Evolutionary conservation across 1,140 invertebrate species (phyloP).

Genomic region (Ceratosolen fusciceps): DNA sequence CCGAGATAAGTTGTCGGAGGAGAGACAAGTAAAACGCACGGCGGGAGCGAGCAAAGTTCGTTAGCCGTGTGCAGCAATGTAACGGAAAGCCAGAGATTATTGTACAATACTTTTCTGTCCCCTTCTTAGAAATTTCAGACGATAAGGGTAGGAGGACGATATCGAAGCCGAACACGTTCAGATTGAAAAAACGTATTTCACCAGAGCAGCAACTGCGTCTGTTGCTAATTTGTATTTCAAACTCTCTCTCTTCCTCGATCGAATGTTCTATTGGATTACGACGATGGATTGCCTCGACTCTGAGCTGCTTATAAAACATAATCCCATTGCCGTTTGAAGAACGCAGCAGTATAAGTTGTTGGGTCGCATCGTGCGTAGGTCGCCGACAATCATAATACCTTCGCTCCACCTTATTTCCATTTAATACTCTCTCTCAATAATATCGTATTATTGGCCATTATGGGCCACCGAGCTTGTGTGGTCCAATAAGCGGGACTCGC

Average conservation of each 20-base stretch:
- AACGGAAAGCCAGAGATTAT: not conserved
- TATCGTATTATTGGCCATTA: no score
- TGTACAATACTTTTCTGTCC: not conserved
- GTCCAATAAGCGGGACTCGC: no score
- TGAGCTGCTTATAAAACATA: not conserved
- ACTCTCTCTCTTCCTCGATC: not conserved
- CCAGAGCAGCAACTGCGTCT: no score
- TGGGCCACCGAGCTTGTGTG: no score
- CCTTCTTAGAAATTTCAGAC: not conserved
- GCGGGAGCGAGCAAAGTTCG: not conserved
- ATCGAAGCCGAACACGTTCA: no score
- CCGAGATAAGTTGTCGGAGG: not conserved
- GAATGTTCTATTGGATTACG: conserved; percentile 22
- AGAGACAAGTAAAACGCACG: not conserved
- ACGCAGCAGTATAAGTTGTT: not conserved
- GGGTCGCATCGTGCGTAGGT: no score
- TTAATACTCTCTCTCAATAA: no score
- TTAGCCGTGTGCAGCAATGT: not conserved
- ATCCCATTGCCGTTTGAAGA: not conserved
- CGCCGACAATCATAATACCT: not conserved
- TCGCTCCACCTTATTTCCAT: not conserved
- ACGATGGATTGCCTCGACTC: not conserved
- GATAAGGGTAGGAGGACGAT: no score
- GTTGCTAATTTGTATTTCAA: not conserved
- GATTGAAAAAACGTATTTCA: not conserved